Base-by-base conservation (phyloP, 2,113 vertebrate genomes). In the Saiga tatarica region DNA sequence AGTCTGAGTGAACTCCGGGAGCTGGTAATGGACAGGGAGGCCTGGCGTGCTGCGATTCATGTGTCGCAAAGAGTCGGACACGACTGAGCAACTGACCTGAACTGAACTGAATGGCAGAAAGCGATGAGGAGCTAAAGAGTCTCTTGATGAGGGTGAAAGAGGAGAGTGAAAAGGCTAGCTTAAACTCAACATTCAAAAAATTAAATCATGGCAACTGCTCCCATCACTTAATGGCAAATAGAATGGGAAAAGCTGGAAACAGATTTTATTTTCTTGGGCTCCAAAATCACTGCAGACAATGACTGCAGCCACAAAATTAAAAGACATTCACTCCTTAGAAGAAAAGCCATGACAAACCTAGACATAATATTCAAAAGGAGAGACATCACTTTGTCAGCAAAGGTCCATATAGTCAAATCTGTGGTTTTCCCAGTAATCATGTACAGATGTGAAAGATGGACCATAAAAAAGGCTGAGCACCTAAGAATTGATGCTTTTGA, bases 51-150 rank as follows among this genome's bases (percentile, higher is more conserved):
- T 57, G 23, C 0, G 0, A 57, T 57, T 3, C 1, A 0, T 25
- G 21, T 3, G 55, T 57, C 2, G 0, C 23, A 57, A 10, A 57
- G 23, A 57, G 8, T 57, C 1, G 0, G 55, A 57, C 23, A 4
- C 3, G 2, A 57, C 55, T 57, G 55, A 21, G 53, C 0, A 2
- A 55, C 19, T 55, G 55, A 55, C 3, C 19, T 55, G 21, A 55
- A 21, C 19, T 21, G 21, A 55, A 55, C 55, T 55, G 55, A 39
- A 42, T 42, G 36, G 36, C 11, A 74, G 21, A 42, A 74, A 42
- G 71, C 0, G 0, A 42, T 25, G 71, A 74, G 36, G 21, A 42
- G 14, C 36, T 74, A 14, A 74, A 74, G 19, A 74, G 12, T 42
- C 36, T 39, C 71, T 25, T 42, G 71, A 42, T 74, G 36, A 74